A percentile compares a stretch with the other conserved stretches of the same genome.
These are phyloP conservation scores for Poeciliopsis turneri DNA, from an alignment of 2,797 vertebrate species.

Conservation along the genomic window DNA sequence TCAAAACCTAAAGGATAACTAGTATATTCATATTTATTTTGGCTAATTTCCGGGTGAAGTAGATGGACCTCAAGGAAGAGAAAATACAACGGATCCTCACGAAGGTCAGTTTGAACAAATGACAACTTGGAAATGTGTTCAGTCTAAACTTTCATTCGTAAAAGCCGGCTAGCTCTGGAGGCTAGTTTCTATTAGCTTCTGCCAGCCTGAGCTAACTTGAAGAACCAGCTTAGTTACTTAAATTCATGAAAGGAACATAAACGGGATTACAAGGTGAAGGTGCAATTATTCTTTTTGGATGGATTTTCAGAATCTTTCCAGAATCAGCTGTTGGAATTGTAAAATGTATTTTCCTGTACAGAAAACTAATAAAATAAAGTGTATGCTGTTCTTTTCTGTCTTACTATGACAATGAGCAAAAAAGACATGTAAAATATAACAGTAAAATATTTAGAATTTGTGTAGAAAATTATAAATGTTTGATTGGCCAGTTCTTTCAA, in stretches of 20 bases:
- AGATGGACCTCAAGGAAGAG: constrained; percentile 80
- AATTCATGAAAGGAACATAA: background rate
- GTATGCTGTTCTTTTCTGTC: background rate
- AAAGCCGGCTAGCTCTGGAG: background rate
- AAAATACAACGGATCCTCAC: constrained; percentile 72
- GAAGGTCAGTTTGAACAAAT: constrained; percentile 67
- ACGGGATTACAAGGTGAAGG: background rate
- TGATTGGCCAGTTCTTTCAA: background rate
- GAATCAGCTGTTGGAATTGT: background rate
- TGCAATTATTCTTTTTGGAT: background rate
- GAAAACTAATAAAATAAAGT: background rate
- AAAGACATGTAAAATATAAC: background rate
- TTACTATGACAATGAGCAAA: background rate
- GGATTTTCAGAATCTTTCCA: no score
- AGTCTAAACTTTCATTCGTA: background rate
- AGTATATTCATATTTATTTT: background rate
- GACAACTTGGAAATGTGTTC: fast-evolving
- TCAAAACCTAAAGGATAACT: fast-evolving
- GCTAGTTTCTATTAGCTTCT: background rate
- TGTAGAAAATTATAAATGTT: background rate
- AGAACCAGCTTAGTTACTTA: constrained; percentile 59
- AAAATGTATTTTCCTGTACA: background rate
- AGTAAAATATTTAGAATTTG: background rate
- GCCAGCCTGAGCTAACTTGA: constrained; percentile 33
- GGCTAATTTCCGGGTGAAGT: background rate